Evolutionary conservation across 2,888 invertebrate species (phyloP), one percentile per base, ranked within the genome.

Genomic region (Hydrotaea diabolus): DNA sequence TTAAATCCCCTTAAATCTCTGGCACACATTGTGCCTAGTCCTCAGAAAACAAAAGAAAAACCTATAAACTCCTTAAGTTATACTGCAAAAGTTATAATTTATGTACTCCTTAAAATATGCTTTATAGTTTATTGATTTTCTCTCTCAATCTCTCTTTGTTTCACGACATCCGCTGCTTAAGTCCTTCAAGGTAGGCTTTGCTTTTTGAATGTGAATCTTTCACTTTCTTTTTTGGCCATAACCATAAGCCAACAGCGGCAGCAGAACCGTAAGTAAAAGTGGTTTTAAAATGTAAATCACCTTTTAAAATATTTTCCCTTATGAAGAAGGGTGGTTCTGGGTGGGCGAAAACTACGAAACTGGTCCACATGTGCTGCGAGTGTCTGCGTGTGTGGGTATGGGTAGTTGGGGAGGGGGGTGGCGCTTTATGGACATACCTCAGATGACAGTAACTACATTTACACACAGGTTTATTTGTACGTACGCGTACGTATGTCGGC

Each of bases 231-330:
- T 53, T 53, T 3, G 53, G 53, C 9, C 53, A 19, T n/a, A n/a
- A 31, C 31, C 31, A 31, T 31, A 31, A 31, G 31, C 3, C 31
- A 19, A 53, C 4, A 19, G 8, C 53, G 17, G n/a, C 9, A 62
- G 23, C 31, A n/a, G 36, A 15, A n/a, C 21, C n/a, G 23, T 19
- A 39, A 66, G 66, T 66, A 21, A 39, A 66, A 66, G 66, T 66
- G 66, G 43, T 66, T 66, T 66, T 66, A 66, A 66, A 66, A 66
- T 66, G 66, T 66, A 66, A 66, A 66, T 66, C 66, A 66, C 66
- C 66, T 66, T 66, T 43, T 39, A 39, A 39, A 66, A 66, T 11
- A 17, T 21, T 43, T 17, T 9, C 43, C 36, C 21, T 19, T 8
- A 4, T 11, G 23, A 31, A 31, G 31, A 31, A 31, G 31, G 31